Base-by-base conservation (phyloP, 1,140 invertebrate species). In the Drosophila malerkotliana region DNA sequence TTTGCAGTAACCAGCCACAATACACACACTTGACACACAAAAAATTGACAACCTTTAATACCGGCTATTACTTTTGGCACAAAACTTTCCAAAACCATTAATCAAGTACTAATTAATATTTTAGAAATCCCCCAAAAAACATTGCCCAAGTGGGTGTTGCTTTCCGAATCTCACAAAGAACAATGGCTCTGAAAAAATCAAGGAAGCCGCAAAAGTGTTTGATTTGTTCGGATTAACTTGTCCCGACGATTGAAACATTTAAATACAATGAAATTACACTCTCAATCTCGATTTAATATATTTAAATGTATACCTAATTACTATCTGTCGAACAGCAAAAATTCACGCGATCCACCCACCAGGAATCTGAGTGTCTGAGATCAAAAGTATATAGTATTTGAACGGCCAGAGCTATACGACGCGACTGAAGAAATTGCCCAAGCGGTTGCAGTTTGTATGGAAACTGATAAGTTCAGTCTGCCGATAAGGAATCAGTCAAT, bases 21-120 rank as follows among this genome's bases (percentile, higher is more conserved):
- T 21, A 34, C 21, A 41, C 32, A 58, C 63, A 63, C 78, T 81
- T 81, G 78, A 76, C 78, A 81, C 67, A 81, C 14, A 81, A 81
- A 81, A 18, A 69, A 48, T 37, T 48, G 3, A 55, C 15, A 15
- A 21, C 41, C 39, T 39, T 54, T 56, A 39, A 77, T 34, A 44
- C 64, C 34, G 10, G 37, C 59, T 30, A 62, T 76, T 45, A 21
- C 26, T 24, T 60, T 61, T 60, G 48, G 32, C 24, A 30, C 18
- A 30, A 37, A 58, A 51, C 18, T 53, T 28, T 68, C 30, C 32
- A 45, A 57, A 72, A 60, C 30, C 10, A 45, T 71, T 53, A 60
- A 58, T 52, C 64, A 72, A 58, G 48, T 5, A 67, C 44, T 41
- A 56, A 44, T 21, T 39, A 21, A 44, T 15, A 47, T 24, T 21